Percentiles rank a stretch among this genome's conserved stretches.
Evolutionary conservation across 2,113 vertebrate species (phyloP).

Genomic region (Motacilla alba): DNA sequence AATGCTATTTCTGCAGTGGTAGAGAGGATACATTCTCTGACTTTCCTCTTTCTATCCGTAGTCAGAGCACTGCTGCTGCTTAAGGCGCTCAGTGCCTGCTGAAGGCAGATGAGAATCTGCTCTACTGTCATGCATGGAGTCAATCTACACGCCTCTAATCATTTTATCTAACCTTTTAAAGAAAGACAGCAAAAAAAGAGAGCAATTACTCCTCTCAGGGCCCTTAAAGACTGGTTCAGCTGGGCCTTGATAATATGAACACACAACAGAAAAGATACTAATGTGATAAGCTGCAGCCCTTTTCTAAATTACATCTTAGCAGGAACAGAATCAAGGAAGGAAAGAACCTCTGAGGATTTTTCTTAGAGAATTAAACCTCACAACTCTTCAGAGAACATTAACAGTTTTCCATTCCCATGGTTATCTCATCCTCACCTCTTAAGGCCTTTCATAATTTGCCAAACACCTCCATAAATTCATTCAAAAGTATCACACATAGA

Average conservation of each 20-base stretch:
- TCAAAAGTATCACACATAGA: background rate
- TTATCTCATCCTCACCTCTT: background rate
- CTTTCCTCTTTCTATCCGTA: background rate
- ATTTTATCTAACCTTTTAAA: background rate
- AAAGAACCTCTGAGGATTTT: background rate
- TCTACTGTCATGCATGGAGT: background rate
- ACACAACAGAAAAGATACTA: background rate
- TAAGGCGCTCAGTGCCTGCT: background rate
- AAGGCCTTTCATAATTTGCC: background rate
- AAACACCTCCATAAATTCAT: background rate
- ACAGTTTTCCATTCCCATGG: background rate
- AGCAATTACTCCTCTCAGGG: background rate
- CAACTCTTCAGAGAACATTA: background rate
- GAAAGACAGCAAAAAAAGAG: background rate
- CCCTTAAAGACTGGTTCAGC: background rate
- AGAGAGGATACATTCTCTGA: background rate
- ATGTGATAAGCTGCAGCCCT: background rate
- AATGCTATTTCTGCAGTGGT: background rate
- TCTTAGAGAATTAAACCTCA: background rate
- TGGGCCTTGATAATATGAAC: background rate
- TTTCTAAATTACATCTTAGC: background rate
- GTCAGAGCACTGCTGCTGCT: background rate
- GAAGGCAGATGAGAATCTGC: background rate
- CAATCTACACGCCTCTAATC: background rate
- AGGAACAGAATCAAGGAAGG: background rate